Evolutionary conservation across 2,888 invertebrate genomes (phyloP), one percentile per base, ranked within the genome.

Genomic region (Dromius quadrimaculatus): DNA sequence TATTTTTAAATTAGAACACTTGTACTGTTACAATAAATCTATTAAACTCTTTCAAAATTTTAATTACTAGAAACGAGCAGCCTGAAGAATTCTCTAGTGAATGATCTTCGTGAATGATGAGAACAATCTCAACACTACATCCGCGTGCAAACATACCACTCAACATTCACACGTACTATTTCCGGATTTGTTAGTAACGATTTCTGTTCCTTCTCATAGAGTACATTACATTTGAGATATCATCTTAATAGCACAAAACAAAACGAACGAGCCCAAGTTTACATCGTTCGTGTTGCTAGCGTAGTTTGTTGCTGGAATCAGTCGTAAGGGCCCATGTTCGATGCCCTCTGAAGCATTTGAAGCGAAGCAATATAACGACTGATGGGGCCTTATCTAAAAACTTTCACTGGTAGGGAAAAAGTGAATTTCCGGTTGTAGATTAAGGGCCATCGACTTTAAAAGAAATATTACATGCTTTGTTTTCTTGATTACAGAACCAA

Each of bases 161-260:
- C 28, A 28, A 23, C 50, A 28, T 54, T 54, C 50, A 28, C 50
- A 54, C 50, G 50, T 54, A 28, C 41, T 22, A 23, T 54, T 50
- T 54, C 50, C 50, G 50, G 50, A 54, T 54, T 47, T 28, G 50
- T 54, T 28, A 54, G 50, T 54, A 54, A 15, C 50, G 50, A 54
- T 28, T 28, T 8, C 28, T 23, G 23, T 15, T 28, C 28, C 28
- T 28, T 28, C 28, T 54, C 50, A 15, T 28, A 54, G 20, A 8
- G 11, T 28, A 23, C 15, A 15, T 15, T 9, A n/a, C n/a, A n/a
- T n/a, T n/a, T n/a, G 19, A 9, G 50, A 54, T 54, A 54, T 54
- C 50, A 54, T 54, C 50, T 54, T 54, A 54, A 54, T 54, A 28
- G 28, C 50, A 28, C 15, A 54, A 41, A 54, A 54, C 50, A 54